Evolutionary conservation across 2,113 vertebrate genomes (phyloP).

Genomic region (Python bivittatus): DNA sequence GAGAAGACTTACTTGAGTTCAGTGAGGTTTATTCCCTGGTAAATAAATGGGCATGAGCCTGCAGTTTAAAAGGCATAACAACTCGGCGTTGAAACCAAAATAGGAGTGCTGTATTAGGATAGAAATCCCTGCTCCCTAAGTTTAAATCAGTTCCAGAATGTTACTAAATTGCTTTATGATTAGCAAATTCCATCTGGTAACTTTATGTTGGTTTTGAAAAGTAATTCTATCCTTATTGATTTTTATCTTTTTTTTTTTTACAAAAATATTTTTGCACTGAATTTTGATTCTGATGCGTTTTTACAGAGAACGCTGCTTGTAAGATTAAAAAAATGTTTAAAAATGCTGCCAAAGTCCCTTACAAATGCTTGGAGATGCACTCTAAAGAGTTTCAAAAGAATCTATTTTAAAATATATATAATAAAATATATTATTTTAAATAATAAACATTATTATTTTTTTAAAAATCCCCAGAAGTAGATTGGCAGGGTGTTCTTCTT

Average conservation of each 20-base stretch:
- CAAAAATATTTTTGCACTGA: neutral
- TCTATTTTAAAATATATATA: neutral
- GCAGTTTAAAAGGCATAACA: neutral
- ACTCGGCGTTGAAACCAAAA: neutral
- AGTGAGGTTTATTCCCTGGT: neutral
- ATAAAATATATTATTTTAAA: no score
- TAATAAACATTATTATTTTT: no score
- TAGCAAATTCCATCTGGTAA: neutral
- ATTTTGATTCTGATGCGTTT: neutral
- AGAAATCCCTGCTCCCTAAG: neutral
- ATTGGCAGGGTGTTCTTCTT: neutral
- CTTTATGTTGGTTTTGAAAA: neutral
- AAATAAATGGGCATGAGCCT: neutral
- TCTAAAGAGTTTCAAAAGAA: neutral
- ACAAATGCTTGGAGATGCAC: neutral
- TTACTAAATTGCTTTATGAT: neutral
- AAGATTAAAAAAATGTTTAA: neutral
- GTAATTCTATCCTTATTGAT: neutral
- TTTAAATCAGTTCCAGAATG: neutral
- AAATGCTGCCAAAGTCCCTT: neutral
- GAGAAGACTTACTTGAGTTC: neutral
- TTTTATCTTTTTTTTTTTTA: neutral
- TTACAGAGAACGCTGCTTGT: neutral
- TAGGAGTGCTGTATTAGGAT: neutral
- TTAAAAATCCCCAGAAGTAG: neutral